Evolutionary conservation across 2,888 invertebrate genomes (phyloP), one percentile per base, ranked within the genome.

Genomic region (Lottia gigantea): DNA sequence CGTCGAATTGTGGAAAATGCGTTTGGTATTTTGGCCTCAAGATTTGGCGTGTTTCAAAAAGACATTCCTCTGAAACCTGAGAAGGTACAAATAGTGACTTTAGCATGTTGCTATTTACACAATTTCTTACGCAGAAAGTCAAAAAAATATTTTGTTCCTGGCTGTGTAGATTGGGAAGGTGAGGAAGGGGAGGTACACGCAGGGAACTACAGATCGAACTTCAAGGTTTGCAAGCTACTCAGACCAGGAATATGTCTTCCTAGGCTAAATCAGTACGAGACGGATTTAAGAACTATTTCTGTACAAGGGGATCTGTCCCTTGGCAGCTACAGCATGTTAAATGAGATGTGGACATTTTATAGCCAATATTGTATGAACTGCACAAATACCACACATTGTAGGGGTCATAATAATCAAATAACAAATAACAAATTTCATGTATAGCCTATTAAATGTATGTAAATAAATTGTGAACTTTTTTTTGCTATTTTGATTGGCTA

Each of bases 41-140:
- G 72, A 31, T 72, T 66, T 45, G 63, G 72, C n/a, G 70, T 72
- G 7, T 62, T 72, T 62, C 49, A 72, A 64, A 72, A 63, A 31
- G 23, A 1, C n/a, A 72, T 70, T 19, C 45, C 40, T n/a, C 72
- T 72, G 49, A 49, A 55, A 19, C 72, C 66, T 15, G 70, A 72
- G 15, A 72, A 67, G 23, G 70, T 66, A 16, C n/a, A n/a, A 19
- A 70, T 40, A 25, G 61, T 72, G 19, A 65, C 64, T 12, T 61
- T 71, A 64, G 64, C 71, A 15, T 71, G 64, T 55, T 69, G 71
- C 62, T 71, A 68, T 40, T 49, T 71, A 71, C 68, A 63, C 47
- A 71, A 71, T 55, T 71, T 71, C 62, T 67, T 70, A 4, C 25
- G 61, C 31, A 67, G 45, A 47, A 70, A 70, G 55, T 67, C 67